These are phyloP conservation scores for Epinotia nisella DNA, from an alignment of 2,888 invertebrate genomes.

Conservation along the genomic window DNA sequence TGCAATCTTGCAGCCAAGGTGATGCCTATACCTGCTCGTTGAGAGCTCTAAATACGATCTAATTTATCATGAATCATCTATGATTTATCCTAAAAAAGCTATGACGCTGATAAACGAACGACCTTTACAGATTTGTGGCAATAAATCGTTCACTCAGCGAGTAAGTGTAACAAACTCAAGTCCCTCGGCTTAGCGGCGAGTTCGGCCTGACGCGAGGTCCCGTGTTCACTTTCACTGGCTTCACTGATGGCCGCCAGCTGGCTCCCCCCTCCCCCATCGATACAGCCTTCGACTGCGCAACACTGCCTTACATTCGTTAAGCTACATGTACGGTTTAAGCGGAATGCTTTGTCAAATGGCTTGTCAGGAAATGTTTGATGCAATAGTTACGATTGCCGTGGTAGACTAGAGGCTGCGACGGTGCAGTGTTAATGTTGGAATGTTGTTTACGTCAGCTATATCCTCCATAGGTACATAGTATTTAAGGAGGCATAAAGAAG, in stretches of 20 bases:
- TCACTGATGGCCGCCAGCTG: conserved; percentile 79
- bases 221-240: conserved; percentile 78
- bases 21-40: background rate
- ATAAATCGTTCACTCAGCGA: conserved; percentile 28
- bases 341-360: conserved; percentile 41
- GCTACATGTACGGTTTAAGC: conserved; percentile 44
- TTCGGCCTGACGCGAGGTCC: conserved; percentile 60
- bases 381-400: conserved; percentile 34
- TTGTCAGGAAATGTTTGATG: conserved; percentile 44
- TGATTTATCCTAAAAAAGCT: conserved; percentile 3
- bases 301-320: conserved; percentile 70
- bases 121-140: conserved; percentile 22
- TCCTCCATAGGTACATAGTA: background rate
- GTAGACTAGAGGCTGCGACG: background rate
- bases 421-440: conserved; percentile 3
- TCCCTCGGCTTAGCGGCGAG: conserved; percentile 47
- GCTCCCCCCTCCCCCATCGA: conserved; percentile 52
- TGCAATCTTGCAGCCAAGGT: background rate
- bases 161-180: conserved; percentile 20
- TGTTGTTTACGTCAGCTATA: conserved; percentile 1
- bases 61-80: too few species aligned
- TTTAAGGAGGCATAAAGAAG: background rate
- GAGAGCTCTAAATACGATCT: background rate
- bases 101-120: conserved; percentile 11
- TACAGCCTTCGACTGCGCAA: conserved; percentile 66